Conservation (phyloP, 2,888 invertebrate genomes). For the Noctua janthina region DNA sequence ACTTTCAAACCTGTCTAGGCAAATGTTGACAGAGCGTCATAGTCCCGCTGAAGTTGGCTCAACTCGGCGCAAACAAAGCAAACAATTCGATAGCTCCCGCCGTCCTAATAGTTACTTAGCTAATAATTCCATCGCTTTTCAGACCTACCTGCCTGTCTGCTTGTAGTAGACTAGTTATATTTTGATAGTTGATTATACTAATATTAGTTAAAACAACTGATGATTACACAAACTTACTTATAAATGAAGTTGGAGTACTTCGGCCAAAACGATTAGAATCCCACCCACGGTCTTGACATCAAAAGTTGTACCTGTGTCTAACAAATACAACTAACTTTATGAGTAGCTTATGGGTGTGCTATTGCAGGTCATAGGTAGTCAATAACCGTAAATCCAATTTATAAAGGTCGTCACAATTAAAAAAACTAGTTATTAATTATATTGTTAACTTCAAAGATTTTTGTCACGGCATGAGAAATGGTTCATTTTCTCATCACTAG, state of each 20-base stretch:
- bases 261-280: not conserved
- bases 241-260: conserved; percentile 3
- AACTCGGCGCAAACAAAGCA: conserved; percentile 52
- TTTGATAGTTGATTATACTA: conserved; percentile 5
- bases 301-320: not conserved
- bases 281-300: not conserved
- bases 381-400: not conserved
- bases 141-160: conserved; percentile 8
- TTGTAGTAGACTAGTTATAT: conserved; percentile 3
- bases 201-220: conserved; percentile 2
- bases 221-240: not conserved
- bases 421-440: not conserved
- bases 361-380: not conserved
- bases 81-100: conserved; percentile 52
- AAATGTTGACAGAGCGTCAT: conserved; percentile 56
- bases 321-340: not conserved
- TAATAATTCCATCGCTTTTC: conserved; percentile 35
- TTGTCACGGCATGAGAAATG: not conserved
- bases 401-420: not conserved
- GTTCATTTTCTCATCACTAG: not conserved
- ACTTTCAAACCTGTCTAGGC: conserved; percentile 45
- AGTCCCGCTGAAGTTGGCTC: conserved; percentile 27
- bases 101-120: conserved; percentile 47
- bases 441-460: not conserved
- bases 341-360: too few species aligned